Conservation (phyloP, 1,140 invertebrate genomes). For the Drosophila nebulosa region DNA sequence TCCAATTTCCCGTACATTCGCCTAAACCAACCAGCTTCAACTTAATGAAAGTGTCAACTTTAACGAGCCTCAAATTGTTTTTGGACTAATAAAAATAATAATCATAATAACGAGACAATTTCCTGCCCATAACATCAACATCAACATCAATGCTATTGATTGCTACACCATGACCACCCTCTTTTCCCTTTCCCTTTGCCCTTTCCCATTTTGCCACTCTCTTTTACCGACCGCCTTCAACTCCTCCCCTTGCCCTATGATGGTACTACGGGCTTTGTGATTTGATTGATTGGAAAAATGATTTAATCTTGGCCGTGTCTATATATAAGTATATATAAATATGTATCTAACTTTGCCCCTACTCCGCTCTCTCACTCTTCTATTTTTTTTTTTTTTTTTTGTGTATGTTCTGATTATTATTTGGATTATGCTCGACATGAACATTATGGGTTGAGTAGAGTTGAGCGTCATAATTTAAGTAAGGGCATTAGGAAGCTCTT, state of each 20-base stretch:
- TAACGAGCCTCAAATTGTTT: constrained; percentile 79
- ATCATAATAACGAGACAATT: constrained; percentile 33
- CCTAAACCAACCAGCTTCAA: constrained; percentile 13
- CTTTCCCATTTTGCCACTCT: not conserved
- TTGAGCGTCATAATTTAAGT: not conserved
- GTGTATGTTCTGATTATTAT: constrained; percentile 1
- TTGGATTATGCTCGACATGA: constrained; percentile 8
- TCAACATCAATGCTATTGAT: constrained; percentile 66
- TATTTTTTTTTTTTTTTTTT: constrained; percentile 5
- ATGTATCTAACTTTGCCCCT: not conserved
- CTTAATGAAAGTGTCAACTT: constrained; percentile 78
- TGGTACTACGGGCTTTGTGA: constrained; percentile 35
- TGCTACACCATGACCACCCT: constrained; percentile 50
- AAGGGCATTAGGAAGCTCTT: constrained; percentile 3
- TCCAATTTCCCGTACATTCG: constrained; percentile 31
- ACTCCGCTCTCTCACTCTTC: not conserved
- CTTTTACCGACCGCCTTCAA: not conserved
- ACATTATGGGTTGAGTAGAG: not conserved
- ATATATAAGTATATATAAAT: constrained; percentile 37
- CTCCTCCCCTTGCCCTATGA: not conserved
- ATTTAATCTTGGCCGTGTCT: constrained; percentile 64
- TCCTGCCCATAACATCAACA: constrained; percentile 34
- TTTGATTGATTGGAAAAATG: constrained; percentile 78
- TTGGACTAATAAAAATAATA: constrained; percentile 44
- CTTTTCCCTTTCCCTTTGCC: not conserved